A percentile compares a stretch with the other conserved stretches of the same genome.
Evolutionary conservation across 1,140 invertebrate genomes (phyloP).

Genomic region (Archegozetes longisetosus): DNA sequence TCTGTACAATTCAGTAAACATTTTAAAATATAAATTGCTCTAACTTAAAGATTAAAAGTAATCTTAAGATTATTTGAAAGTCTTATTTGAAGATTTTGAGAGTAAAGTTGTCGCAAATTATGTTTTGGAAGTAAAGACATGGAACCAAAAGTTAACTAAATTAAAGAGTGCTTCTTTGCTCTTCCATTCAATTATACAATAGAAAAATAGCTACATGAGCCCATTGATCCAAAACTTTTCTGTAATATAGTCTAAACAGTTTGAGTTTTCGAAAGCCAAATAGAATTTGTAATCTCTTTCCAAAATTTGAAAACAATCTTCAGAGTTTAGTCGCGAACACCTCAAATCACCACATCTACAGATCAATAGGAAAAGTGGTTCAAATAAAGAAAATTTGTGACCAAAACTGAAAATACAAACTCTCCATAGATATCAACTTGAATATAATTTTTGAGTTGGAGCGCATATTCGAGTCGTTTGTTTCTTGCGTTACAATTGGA

Average conservation of each 20-base stretch:
- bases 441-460: slow-evolving; percentile 66
- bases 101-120: no score
- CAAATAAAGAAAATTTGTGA: background rate
- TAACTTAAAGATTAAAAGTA: no score
- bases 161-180: no score
- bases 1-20: no score
- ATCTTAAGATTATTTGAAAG: no score
- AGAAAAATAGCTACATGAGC: slow-evolving; percentile 60
- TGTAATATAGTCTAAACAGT: slow-evolving; percentile 87
- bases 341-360: slow-evolving; percentile 55
- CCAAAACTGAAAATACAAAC: background rate
- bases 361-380: background rate
- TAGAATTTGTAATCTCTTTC: slow-evolving; percentile 93
- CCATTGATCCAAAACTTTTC: slow-evolving; percentile 93
- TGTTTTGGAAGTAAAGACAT: no score
- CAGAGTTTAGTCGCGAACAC: slow-evolving; percentile 55
- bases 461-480: slow-evolving; percentile 67
- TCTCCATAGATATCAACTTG: slow-evolving; percentile 74
- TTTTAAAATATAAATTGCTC: no score
- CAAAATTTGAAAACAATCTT: slow-evolving; percentile 73
- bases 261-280: slow-evolving; percentile 88
- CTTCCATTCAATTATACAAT: no score
- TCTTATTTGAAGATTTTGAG: no score
- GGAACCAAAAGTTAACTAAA: no score
- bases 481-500: slow-evolving; percentile 84